Percentiles rank a stretch among this genome's conserved stretches.
phyloP scores from a whole-genome alignment of 2,113 vertebrate genomes.

The Trachemys scripta region DNA sequence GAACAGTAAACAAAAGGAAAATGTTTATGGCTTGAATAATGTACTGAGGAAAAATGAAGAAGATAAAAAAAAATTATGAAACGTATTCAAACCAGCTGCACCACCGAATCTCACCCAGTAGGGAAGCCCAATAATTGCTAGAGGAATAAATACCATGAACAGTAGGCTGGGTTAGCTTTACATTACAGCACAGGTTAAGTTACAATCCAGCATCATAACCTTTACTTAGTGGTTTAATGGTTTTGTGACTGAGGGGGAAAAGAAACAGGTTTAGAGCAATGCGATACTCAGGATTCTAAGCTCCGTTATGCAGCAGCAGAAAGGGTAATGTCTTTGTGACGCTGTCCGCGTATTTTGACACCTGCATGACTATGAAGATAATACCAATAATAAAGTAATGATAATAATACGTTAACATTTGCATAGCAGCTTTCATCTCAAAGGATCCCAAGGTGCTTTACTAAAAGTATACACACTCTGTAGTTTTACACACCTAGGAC shows the following conservation, averaged over 20 bases:
- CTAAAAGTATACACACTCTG: not conserved
- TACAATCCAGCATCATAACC: constrained; percentile 56
- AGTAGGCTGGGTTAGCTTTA: constrained; percentile 24
- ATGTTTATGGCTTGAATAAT: not conserved
- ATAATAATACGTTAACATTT: not conserved
- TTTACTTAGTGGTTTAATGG: constrained; percentile 46
- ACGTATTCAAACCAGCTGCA: not conserved
- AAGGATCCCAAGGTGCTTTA: constrained; percentile 5
- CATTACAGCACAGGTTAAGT: constrained; percentile 41
- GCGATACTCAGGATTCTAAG: constrained; percentile 9
- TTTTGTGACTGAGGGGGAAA: constrained; percentile 20
- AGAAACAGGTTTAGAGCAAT: not conserved
- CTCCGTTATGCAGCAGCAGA: not conserved
- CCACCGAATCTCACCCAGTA: fast-evolving
- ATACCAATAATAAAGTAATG: constrained; percentile 48
- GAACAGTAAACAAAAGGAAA: not conserved
- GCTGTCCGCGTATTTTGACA: constrained; percentile 15
- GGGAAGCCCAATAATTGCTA: constrained; percentile 22
- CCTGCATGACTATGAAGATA: not conserved
- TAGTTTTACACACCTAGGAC: not conserved
- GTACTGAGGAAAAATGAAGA: not conserved
- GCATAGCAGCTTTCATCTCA: not conserved
- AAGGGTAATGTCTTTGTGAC: constrained; percentile 25
- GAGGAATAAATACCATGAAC: constrained; percentile 13
- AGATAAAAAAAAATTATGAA: not conserved